A percentile compares a stretch with the other conserved stretches of the same genome.
These are phyloP conservation scores for Euzophera pinguis DNA, from an alignment of 2,888 invertebrate genomes.

Conservation along the genomic window DNA sequence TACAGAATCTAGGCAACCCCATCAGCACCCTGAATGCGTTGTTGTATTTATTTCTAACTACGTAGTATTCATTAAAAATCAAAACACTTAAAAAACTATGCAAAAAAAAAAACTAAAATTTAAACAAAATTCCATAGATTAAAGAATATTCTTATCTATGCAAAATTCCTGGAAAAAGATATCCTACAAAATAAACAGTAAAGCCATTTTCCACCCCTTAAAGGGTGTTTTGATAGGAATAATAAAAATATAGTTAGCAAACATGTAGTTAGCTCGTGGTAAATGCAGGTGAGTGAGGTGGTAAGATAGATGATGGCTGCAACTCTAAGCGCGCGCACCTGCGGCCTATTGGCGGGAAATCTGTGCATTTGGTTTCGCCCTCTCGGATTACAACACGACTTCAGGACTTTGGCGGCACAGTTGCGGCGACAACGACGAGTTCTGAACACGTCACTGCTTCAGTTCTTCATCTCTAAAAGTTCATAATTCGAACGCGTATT, in stretches of 20 bases:
- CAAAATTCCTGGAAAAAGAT: background rate
- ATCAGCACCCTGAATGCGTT: too few relatives aligned
- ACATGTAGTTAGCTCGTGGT: slow-evolving; percentile 7
- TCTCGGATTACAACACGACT: background rate
- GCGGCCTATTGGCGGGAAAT: slow-evolving; percentile 15
- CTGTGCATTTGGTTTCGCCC: slow-evolving; percentile 1
- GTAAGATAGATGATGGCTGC: background rate
- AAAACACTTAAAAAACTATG: too few relatives aligned
- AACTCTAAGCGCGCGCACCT: slow-evolving; percentile 17
- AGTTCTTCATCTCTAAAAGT: background rate
- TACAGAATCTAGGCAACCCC: too few relatives aligned
- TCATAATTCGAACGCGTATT: background rate
- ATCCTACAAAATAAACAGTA: background rate
- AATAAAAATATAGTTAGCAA: background rate
- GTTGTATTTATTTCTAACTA: too few relatives aligned
- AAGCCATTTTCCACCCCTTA: background rate
- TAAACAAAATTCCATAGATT: background rate
- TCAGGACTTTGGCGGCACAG: background rate
- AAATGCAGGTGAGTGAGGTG: slow-evolving; percentile 11
- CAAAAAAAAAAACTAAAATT: background rate
- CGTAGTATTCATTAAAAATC: too few relatives aligned
- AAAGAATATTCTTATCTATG: too few relatives aligned
- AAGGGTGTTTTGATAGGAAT: background rate
- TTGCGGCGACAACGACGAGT: background rate
- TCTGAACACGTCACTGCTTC: background rate